These are phyloP conservation scores for Schizotus pectinicornis DNA, from an alignment of 2,888 invertebrate genomes.

Conservation along the genomic window DNA sequence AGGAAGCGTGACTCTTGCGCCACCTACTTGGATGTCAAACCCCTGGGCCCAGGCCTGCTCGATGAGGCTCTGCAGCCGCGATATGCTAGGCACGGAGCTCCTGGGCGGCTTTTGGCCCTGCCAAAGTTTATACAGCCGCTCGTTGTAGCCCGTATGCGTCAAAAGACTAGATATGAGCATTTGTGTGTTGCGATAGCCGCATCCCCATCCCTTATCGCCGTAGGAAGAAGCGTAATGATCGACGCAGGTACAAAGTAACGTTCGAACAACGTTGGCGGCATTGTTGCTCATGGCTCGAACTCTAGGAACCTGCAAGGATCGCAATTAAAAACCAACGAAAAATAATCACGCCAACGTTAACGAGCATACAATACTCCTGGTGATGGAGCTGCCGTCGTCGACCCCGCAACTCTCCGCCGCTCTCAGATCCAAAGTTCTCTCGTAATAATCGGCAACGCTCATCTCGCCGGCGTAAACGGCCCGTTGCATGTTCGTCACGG, in stretches of 20 bases:
- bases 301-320: slow-evolving; percentile 57
- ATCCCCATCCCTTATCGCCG: slow-evolving; percentile 92
- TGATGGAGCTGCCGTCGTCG: slow-evolving; percentile 83
- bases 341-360: not conserved
- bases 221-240: slow-evolving; percentile 89
- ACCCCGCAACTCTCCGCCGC: slow-evolving; percentile 79
- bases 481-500: slow-evolving; percentile 78
- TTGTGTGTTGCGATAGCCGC: slow-evolving; percentile 90
- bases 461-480: slow-evolving; percentile 87
- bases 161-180: slow-evolving; percentile 87
- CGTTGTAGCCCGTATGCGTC: slow-evolving; percentile 72
- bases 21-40: slow-evolving; percentile 74
- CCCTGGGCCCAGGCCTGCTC: slow-evolving; percentile 84
- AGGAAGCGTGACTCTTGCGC: too few relatives aligned
- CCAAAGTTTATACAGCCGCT: slow-evolving; percentile 62
- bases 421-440: slow-evolving; percentile 76
- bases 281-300: slow-evolving; percentile 61
- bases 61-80: slow-evolving; percentile 81
- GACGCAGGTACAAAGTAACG: slow-evolving; percentile 78
- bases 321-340: slow-evolving; percentile 8
- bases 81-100: slow-evolving; percentile 82
- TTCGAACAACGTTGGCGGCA: slow-evolving; percentile 69
- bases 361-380: slow-evolving; percentile 67
- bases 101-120: slow-evolving; percentile 62
- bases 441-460: slow-evolving; percentile 85